phyloP scores from a whole-genome alignment of 2,888 invertebrate genomes.

The Drosophila bunnanda region DNA sequence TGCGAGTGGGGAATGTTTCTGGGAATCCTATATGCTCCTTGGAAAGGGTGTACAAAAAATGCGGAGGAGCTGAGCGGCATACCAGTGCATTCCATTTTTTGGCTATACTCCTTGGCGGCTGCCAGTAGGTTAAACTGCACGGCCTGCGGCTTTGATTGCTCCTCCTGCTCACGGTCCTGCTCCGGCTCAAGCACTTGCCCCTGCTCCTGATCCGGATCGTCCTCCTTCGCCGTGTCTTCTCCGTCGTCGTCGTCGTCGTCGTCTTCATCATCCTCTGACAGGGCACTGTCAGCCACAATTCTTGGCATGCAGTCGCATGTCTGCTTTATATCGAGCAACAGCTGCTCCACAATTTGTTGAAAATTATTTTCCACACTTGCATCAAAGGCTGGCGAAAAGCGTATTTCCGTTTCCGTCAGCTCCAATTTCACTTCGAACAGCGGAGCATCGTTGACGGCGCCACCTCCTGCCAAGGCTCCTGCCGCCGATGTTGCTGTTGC shows the following conservation, averaged over 20 bases:
- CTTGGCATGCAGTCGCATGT: conserved; percentile 91
- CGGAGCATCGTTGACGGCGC: conserved; percentile 84
- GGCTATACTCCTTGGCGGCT: conserved; percentile 46
- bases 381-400: conserved; percentile 91
- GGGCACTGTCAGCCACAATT: conserved; percentile 86
- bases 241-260: conserved; percentile 42
- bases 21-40: neutral
- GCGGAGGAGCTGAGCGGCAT: neutral
- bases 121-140: conserved; percentile 43
- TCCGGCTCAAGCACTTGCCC: conserved; percentile 8
- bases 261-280: conserved; percentile 80
- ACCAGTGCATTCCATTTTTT: conserved; percentile 39
- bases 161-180: conserved; percentile 10
- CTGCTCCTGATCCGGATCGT: conserved; percentile 20
- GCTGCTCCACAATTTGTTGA: conserved; percentile 88
- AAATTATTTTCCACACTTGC: conserved; percentile 88
- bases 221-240: conserved; percentile 23
- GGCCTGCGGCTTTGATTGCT: conserved; percentile 26
- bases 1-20: neutral
- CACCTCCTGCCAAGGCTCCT: conserved; percentile 22
- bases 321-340: conserved; percentile 91
- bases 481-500: conserved; percentile 43
- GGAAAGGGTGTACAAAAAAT: neutral
- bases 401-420: conserved; percentile 89
- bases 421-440: conserved; percentile 92